Evolutionary conservation across 2,888 invertebrate genomes (phyloP).

Genomic region (Macaria liturata): DNA sequence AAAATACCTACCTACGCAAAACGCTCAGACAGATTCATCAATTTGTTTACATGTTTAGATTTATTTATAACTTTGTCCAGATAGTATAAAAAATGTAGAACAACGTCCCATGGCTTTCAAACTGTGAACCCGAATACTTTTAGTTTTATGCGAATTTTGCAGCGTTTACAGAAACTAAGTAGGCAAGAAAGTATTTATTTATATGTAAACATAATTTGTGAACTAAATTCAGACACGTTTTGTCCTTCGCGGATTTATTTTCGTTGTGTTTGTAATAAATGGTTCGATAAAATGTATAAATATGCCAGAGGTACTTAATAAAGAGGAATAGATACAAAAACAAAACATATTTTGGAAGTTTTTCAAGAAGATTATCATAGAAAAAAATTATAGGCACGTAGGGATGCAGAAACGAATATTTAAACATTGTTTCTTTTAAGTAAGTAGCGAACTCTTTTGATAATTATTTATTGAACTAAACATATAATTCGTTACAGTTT

Average conservation of each 20-base stretch:
- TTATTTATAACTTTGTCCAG: slow-evolving; percentile 26
- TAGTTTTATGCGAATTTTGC: neutral
- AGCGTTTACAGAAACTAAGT: neutral
- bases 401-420: no score
- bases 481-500: no score
- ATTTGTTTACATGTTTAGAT: slow-evolving; percentile 28
- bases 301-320: no score
- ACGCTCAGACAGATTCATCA: slow-evolving; percentile 26
- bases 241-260: slow-evolving; percentile 9
- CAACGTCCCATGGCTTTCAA: slow-evolving; percentile 16
- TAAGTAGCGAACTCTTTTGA: no score
- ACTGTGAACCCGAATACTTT: neutral
- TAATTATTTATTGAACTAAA: no score
- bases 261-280: no score
- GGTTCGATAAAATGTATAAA: no score
- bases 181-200: neutral
- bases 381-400: no score
- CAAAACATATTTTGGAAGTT: no score
- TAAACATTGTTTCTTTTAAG: no score
- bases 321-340: no score
- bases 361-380: no score
- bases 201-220: slow-evolving; percentile 7
- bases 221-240: slow-evolving; percentile 10
- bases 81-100: slow-evolving; percentile 24
- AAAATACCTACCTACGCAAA: slow-evolving; percentile 18